Evolutionary conservation across 1,140 invertebrate genomes (phyloP).

Genomic region (Cotesia glomerata): DNA sequence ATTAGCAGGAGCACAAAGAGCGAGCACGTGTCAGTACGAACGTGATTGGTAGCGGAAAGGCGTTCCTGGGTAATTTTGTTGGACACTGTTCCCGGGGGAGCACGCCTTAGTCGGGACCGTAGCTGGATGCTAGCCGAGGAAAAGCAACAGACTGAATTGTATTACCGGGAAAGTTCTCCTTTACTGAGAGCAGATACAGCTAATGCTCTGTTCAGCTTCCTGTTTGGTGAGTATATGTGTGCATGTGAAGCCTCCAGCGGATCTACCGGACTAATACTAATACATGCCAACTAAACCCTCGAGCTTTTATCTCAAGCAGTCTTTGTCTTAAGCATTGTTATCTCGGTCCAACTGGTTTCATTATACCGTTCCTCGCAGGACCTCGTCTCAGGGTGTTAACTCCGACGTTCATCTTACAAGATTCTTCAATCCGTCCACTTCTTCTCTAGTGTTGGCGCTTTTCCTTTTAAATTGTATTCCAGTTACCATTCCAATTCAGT

Average conservation of each 20-base stretch:
- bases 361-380: not conserved
- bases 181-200: not conserved
- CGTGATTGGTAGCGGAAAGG: no score
- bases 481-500: not conserved
- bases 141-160: conserved; percentile 27
- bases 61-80: no score
- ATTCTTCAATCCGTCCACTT: conserved; percentile 12
- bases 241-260: not conserved
- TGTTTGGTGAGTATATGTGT: no score
- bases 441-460: not conserved
- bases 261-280: not conserved
- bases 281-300: not conserved
- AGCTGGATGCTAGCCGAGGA: not conserved
- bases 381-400: not conserved
- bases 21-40: no score
- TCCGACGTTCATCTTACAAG: not conserved
- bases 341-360: not conserved
- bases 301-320: not conserved
- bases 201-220: not conserved
- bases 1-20: no score
- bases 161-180: conserved; percentile 7
- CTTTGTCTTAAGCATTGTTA: not conserved
- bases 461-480: not conserved
- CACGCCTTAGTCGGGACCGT: no score
- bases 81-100: no score